Evolutionary conservation across 2,888 invertebrate species (phyloP).

Genomic region (Melanchra persicariae): DNA sequence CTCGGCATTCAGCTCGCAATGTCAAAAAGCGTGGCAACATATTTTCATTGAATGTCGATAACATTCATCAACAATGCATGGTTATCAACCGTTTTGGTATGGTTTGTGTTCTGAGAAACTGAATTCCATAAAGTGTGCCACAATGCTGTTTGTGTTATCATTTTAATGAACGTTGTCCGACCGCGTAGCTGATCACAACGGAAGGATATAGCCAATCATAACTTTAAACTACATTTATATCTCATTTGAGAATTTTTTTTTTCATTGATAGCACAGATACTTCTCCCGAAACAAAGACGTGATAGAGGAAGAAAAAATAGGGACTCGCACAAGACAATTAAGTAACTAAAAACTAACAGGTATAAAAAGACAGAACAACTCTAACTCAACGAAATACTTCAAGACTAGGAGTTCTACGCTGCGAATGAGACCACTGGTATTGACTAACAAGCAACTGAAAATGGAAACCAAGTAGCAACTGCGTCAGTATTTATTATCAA

Average conservation of each 20-base stretch:
- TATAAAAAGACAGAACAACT: too few relatives aligned
- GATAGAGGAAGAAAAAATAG: too few relatives aligned
- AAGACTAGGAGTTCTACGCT: background rate
- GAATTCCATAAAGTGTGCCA: constrained; percentile 41
- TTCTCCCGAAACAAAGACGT: background rate
- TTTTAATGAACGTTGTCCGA: constrained; percentile 27
- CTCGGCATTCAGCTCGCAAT: constrained; percentile 20
- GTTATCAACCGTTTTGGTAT: constrained; percentile 39
- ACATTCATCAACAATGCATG: constrained; percentile 45
- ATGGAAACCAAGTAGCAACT: background rate
- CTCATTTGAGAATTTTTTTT: constrained; percentile 6
- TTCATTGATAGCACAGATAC: background rate
- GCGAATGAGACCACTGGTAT: background rate
- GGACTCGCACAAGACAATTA: too few relatives aligned
- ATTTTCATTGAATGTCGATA: constrained; percentile 57
- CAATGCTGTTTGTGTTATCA: constrained; percentile 52
- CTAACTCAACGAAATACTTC: background rate
- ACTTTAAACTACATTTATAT: constrained; percentile 8
- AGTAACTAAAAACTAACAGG: too few relatives aligned
- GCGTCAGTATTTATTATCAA: background rate
- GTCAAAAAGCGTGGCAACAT: constrained; percentile 37
- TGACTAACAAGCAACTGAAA: background rate
- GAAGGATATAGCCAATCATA: constrained; percentile 18
- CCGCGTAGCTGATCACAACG: constrained; percentile 30
- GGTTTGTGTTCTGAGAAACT: constrained; percentile 40